These are phyloP conservation scores for Hyphantria cunea DNA, from an alignment of 1,140 invertebrate species.

Conservation along the genomic window DNA sequence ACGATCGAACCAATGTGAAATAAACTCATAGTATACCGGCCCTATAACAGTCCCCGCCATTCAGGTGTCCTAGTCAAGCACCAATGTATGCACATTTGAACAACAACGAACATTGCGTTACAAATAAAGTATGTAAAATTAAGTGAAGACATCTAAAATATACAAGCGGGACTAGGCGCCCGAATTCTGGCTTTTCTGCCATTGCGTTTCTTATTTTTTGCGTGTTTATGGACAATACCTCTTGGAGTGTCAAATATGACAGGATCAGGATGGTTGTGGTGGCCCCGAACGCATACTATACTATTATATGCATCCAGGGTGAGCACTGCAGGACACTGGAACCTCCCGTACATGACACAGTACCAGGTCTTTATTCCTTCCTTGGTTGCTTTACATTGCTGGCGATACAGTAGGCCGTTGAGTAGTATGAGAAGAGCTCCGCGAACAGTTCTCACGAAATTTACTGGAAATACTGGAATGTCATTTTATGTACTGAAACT, in stretches of 20 bases:
- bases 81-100: no score
- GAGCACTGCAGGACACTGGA: slow-evolving; percentile 22
- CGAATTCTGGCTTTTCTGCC: background rate
- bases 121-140: no score
- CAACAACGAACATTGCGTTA: no score
- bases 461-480: slow-evolving; percentile 28
- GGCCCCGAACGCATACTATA: slow-evolving; percentile 3
- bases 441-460: slow-evolving; percentile 27
- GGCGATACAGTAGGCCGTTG: slow-evolving; percentile 25
- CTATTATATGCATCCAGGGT: background rate
- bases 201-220: background rate
- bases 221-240: slow-evolving; percentile 17
- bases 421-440: slow-evolving; percentile 32
- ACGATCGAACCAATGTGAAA: no score
- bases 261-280: slow-evolving; percentile 4
- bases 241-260: slow-evolving; percentile 1
- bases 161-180: no score
- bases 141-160: no score
- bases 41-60: no score
- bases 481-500: no score
- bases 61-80: no score
- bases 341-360: slow-evolving; percentile 31
- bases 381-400: slow-evolving; percentile 30
- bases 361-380: slow-evolving; percentile 36
- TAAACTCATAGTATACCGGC: no score